Evolutionary conservation across 2,797 vertebrate genomes (phyloP).

Genomic region (Catamblyrhynchus diadema): DNA sequence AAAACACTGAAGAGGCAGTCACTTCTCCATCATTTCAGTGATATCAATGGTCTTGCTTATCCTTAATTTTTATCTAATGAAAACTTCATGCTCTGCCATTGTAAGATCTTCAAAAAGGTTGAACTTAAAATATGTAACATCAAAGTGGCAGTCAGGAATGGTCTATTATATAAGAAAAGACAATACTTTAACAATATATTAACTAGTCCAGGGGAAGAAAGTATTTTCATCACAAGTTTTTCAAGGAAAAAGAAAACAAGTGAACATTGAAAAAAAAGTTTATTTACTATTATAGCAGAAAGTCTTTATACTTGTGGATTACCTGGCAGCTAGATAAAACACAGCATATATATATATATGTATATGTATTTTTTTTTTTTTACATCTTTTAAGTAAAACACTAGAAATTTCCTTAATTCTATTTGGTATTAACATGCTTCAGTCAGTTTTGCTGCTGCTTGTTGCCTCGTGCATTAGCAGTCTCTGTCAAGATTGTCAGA

Average conservation of each 20-base stretch:
- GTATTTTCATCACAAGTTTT: not conserved
- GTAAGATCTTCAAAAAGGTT: not conserved
- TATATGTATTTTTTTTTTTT: no score
- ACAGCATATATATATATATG: no score
- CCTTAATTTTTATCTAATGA: not conserved
- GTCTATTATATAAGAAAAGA: not conserved
- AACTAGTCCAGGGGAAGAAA: not conserved
- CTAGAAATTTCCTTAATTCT: not conserved
- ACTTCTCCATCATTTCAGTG: not conserved
- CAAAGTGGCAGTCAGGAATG: not conserved
- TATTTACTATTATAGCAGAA: not conserved
- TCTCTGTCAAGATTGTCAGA: not conserved
- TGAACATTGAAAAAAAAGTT: not conserved
- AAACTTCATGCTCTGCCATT: not conserved
- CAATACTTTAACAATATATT: not conserved
- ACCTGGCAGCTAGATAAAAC: not conserved
- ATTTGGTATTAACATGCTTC: not conserved
- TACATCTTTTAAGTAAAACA: not conserved
- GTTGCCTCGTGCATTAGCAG: not conserved
- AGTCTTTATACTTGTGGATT: not conserved
- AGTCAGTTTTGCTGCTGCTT: not conserved
- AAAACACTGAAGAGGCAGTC: not conserved
- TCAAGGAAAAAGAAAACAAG: not conserved
- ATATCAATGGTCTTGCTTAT: not conserved
- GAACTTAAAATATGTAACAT: not conserved